A percentile compares a stretch with the other conserved stretches of the same genome.
Evolutionary conservation across 2,797 vertebrate species (phyloP).

Genomic region (Nyctalus aviator): DNA sequence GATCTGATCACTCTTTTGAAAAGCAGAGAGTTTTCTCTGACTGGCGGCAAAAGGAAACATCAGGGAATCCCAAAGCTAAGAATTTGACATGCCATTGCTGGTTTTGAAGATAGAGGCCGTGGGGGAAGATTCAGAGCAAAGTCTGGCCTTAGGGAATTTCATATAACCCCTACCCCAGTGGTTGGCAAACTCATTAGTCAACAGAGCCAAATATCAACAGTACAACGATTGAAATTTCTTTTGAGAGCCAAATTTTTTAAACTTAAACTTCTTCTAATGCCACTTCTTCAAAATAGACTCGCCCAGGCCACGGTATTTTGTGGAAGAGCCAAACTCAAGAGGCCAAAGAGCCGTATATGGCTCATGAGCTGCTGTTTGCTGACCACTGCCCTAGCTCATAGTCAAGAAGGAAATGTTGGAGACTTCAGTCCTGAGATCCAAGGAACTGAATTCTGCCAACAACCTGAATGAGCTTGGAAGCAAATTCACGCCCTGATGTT

Average conservation of each 20-base stretch:
- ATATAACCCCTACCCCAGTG: not conserved
- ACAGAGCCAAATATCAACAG: too few relatives aligned
- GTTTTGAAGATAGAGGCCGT: not conserved
- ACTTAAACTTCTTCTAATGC: too few relatives aligned
- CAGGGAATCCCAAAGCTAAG: slow-evolving; percentile 1
- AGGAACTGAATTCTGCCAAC: not conserved
- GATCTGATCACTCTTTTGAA: slow-evolving; percentile 44
- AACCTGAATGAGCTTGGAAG: not conserved
- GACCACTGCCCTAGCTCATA: not conserved
- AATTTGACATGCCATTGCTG: not conserved
- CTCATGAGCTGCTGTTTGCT: too few relatives aligned
- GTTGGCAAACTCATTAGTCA: too few relatives aligned
- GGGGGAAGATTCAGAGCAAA: not conserved
- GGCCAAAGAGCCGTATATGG: too few relatives aligned
- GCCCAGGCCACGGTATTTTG: too few relatives aligned
- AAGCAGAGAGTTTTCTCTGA: slow-evolving; percentile 29
- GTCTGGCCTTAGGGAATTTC: not conserved
- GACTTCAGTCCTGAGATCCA: not conserved
- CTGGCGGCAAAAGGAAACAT: not conserved
- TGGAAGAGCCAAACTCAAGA: too few relatives aligned
- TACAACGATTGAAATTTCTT: too few relatives aligned
- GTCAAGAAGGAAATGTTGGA: not conserved
- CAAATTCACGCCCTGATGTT: not conserved
- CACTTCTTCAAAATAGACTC: too few relatives aligned
- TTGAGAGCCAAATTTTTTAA: too few relatives aligned